phyloP scores from a whole-genome alignment of 2,797 vertebrate genomes.

The Acanthornis magna region DNA sequence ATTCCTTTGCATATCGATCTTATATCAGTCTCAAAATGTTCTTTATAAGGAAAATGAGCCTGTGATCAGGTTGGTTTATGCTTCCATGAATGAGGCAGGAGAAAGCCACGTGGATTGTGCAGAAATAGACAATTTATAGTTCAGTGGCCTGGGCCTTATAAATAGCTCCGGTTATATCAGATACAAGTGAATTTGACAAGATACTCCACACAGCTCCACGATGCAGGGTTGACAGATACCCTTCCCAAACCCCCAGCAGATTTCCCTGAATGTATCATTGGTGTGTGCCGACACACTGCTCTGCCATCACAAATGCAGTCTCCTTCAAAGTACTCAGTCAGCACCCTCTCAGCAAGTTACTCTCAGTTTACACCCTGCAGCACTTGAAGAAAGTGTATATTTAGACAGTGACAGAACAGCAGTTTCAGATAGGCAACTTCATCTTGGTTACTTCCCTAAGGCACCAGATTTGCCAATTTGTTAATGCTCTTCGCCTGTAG shows the following conservation, averaged over 20 bases:
- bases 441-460: slow-evolving; percentile 47
- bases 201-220: not conserved
- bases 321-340: slow-evolving; percentile 18
- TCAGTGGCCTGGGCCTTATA: not conserved
- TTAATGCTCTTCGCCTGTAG: slow-evolving; percentile 47
- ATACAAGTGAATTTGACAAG: not conserved
- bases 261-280: not conserved
- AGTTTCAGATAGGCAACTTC: slow-evolving; percentile 46
- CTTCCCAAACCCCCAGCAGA: not conserved
- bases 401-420: slow-evolving; percentile 41
- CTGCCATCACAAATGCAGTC: slow-evolving; percentile 4
- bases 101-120: not conserved
- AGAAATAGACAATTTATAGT: not conserved
- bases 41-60: not conserved
- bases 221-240: not conserved
- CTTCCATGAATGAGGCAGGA: not conserved
- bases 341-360: slow-evolving; percentile 10
- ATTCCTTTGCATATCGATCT: not conserved
- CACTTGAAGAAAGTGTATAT: not conserved
- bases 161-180: not conserved
- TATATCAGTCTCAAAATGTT: not conserved
- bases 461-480: slow-evolving; percentile 51
- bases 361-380: not conserved
- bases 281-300: not conserved
- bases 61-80: not conserved